Percentiles rank a stretch among this genome's conserved stretches.
Conservation (phyloP, 2,888 invertebrate genomes). For the Tineola bisselliella region DNA sequence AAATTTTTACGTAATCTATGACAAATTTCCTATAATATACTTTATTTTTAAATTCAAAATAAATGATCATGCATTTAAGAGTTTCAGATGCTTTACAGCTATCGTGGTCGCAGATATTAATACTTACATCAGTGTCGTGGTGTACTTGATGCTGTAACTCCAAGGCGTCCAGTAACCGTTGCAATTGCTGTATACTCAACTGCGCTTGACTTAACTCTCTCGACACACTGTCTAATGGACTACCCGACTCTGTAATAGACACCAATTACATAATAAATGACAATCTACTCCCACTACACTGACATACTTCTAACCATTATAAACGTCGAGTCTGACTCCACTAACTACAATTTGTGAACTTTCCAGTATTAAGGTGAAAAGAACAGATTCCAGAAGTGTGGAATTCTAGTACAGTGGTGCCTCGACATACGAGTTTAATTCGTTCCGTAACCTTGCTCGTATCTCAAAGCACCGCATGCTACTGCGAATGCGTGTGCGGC, state of each 20-base stretch:
- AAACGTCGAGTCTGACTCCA: no score
- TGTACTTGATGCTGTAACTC: slow-evolving; percentile 55
- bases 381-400: background rate
- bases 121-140: slow-evolving; percentile 63
- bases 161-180: slow-evolving; percentile 67
- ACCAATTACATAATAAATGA: background rate
- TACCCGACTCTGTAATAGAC: slow-evolving; percentile 66
- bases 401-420: no score
- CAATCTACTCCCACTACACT: no score
- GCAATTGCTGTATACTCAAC: slow-evolving; percentile 74
- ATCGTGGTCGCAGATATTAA: background rate
- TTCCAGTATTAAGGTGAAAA: background rate
- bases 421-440: no score
- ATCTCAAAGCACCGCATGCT: no score
- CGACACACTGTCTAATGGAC: slow-evolving; percentile 70
- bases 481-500: no score
- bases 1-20: no score
- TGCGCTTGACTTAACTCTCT: slow-evolving; percentile 74
- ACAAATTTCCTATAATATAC: no score
- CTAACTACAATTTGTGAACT: background rate
- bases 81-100: no score
- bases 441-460: no score
- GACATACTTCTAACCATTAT: no score
- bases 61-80: background rate
- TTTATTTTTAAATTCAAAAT: no score